Conservation (phyloP, 2,888 invertebrate species). For the Terebella lapidaria region DNA sequence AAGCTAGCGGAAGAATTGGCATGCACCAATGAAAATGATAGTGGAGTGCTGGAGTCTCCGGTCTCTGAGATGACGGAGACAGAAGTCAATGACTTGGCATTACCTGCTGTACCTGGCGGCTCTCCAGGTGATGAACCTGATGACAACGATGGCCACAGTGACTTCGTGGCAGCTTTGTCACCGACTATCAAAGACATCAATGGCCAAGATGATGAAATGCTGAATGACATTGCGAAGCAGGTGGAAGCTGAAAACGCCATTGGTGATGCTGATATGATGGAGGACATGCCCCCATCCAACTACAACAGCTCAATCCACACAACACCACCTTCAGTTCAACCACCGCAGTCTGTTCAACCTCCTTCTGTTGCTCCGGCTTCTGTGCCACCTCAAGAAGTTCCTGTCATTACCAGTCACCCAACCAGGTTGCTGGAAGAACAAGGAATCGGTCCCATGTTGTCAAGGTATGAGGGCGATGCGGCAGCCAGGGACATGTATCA, state of each 20-base stretch:
- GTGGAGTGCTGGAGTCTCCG: neutral
- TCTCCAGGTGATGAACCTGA: neutral
- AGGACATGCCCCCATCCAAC: neutral
- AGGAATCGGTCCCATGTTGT: neutral
- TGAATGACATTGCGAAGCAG: neutral
- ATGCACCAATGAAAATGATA: neutral
- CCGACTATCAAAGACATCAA: neutral
- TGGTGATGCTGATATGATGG: neutral
- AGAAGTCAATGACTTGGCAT: neutral
- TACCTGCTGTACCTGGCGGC: neutral
- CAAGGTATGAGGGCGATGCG: neutral
- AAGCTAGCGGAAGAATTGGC: neutral
- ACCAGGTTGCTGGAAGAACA: neutral
- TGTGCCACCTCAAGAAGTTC: neutral
- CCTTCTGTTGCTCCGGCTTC: neutral
- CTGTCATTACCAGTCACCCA: neutral
- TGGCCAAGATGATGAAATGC: neutral
- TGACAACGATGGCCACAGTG: neutral
- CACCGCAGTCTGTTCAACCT: constrained; percentile 1
- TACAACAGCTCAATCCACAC: neutral
- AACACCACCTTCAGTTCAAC: neutral
- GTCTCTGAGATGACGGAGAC: neutral
- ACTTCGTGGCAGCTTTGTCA: neutral
- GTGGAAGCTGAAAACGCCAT: neutral
- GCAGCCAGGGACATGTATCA: neutral